Evolutionary conservation across 1,140 invertebrate species (phyloP).

Genomic region (Chelonus insularis): DNA sequence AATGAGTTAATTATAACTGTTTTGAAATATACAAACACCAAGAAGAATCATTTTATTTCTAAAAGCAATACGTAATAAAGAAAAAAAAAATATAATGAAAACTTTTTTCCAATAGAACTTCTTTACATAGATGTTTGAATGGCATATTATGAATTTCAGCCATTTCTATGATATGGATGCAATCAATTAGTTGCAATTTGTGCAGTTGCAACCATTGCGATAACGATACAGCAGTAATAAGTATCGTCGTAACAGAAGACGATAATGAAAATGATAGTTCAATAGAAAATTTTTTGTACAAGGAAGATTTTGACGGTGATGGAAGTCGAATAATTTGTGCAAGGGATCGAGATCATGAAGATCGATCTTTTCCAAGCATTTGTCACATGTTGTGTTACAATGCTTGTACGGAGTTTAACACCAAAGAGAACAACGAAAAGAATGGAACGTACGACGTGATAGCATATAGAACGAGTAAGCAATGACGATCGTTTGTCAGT

Average conservation of each 20-base stretch:
- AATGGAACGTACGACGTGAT: slow-evolving; percentile 28
- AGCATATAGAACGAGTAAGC: slow-evolving; percentile 45
- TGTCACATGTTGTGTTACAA: slow-evolving; percentile 56
- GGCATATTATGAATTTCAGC: no score
- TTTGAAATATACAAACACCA: no score
- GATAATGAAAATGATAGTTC: slow-evolving; percentile 24
- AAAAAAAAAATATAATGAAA: no score
- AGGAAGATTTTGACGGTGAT: slow-evolving; percentile 41
- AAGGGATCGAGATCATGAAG: slow-evolving; percentile 42
- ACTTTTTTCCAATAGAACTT: no score
- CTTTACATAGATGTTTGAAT: no score
- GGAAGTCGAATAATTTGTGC: slow-evolving; percentile 50
- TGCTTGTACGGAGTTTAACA: slow-evolving; percentile 40
- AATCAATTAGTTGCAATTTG: not conserved
- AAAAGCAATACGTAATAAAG: no score
- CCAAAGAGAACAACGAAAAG: slow-evolving; percentile 27
- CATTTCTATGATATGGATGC: no score
- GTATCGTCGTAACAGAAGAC: slow-evolving; percentile 34
- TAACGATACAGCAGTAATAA: slow-evolving; percentile 37
- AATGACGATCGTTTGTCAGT: slow-evolving; percentile 18
- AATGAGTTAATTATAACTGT: no score
- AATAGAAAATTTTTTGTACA: slow-evolving; percentile 1
- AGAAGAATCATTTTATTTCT: no score
- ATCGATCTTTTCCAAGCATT: slow-evolving; percentile 49
- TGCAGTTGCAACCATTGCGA: slow-evolving; percentile 50